These are phyloP conservation scores for Taenioides sp. DNA, from an alignment of 2,797 vertebrate genomes.

Conservation along the genomic window DNA sequence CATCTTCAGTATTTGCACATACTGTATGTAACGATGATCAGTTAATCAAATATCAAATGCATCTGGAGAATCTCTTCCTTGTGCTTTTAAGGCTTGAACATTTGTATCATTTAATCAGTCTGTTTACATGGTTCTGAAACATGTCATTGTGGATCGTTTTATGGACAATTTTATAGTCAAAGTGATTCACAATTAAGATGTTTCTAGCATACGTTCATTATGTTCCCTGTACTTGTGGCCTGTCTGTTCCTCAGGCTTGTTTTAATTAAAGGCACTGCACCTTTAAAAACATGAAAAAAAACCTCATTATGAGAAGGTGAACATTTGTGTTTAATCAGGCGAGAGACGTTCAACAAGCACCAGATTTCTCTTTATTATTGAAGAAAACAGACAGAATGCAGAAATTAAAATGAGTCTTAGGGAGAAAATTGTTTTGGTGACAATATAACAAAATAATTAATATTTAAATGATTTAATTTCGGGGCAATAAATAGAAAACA, in stretches of 20 bases:
- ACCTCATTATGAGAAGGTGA: conserved; percentile 21
- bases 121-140: conserved; percentile 23
- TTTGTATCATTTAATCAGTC: neutral
- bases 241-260: conserved; percentile 2
- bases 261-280: neutral
- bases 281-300: neutral
- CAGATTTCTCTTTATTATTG: neutral
- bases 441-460: neutral
- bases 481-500: no score
- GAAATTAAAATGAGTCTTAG: neutral
- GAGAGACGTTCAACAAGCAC: neutral
- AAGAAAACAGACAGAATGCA: neutral
- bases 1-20: no score
- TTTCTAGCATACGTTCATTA: conserved; percentile 12
- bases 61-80: neutral
- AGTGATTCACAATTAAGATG: conserved; percentile 28
- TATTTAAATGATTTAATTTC: neutral
- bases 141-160: conserved; percentile 19
- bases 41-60: conserved; percentile 10
- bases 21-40: no score
- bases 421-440: neutral
- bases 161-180: conserved; percentile 26
- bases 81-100: conserved; percentile 11
- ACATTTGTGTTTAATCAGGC: conserved; percentile 26
- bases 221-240: conserved; percentile 14